Evolutionary conservation across 2,888 invertebrate species (phyloP).

Genomic region (Drosophila barbarae): DNA sequence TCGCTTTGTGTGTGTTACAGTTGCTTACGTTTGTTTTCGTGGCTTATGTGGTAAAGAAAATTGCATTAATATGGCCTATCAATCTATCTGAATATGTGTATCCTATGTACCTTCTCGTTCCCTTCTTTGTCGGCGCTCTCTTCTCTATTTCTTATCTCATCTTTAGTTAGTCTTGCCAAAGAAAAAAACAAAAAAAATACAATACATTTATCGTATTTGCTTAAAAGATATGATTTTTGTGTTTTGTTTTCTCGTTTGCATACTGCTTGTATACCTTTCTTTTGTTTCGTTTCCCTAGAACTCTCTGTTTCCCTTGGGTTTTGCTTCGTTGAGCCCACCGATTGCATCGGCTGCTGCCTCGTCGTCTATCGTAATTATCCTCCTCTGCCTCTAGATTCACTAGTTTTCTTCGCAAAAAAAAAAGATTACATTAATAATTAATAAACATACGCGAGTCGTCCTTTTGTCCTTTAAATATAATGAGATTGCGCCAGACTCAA

Average conservation of each 20-base stretch:
- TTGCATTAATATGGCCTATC: slow-evolving; percentile 74
- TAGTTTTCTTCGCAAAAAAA: slow-evolving; percentile 6
- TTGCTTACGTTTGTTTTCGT: slow-evolving; percentile 28
- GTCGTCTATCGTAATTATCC: not conserved
- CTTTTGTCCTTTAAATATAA: slow-evolving; percentile 51
- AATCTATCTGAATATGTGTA: slow-evolving; percentile 46
- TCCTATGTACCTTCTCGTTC: slow-evolving; percentile 19
- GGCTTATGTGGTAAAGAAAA: slow-evolving; percentile 59
- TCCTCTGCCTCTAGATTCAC: not conserved
- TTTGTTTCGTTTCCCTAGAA: slow-evolving; percentile 18
- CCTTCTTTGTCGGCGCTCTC: not conserved
- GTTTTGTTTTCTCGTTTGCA: slow-evolving; percentile 32
- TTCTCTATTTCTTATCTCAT: not conserved
- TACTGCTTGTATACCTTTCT: slow-evolving; percentile 34
- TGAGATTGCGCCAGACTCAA: slow-evolving; percentile 56
- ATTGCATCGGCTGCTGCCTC: slow-evolving; percentile 52
- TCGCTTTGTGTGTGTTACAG: slow-evolving; percentile 35
- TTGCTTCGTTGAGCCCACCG: slow-evolving; percentile 29
- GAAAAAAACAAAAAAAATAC: slow-evolving; percentile 41
- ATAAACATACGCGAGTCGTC: slow-evolving; percentile 11
- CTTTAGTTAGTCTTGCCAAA: not conserved
- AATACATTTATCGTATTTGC: slow-evolving; percentile 9
- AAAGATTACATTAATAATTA: slow-evolving; percentile 5
- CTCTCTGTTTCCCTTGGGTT: slow-evolving; percentile 10
- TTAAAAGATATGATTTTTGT: slow-evolving; percentile 25